Conservation (phyloP, 2,113 vertebrate genomes). For the Brachyhypopomus occidentalis region DNA sequence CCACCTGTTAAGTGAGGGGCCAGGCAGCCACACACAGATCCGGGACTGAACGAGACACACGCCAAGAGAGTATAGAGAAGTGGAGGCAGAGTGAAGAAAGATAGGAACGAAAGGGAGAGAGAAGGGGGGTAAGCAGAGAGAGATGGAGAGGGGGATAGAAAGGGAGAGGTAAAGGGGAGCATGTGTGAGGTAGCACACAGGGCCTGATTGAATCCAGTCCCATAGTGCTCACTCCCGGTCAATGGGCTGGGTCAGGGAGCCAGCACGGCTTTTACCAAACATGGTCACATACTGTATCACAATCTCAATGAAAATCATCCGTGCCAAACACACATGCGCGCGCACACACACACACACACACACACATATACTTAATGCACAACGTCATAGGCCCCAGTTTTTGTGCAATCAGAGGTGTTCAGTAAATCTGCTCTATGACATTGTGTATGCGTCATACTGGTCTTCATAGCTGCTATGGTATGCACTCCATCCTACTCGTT, state of each 20-base stretch:
- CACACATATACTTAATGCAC: slow-evolving; percentile 30
- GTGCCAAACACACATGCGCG: slow-evolving; percentile 51
- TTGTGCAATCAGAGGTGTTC: slow-evolving; percentile 9
- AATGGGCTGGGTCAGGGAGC: slow-evolving; percentile 68
- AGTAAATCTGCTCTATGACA: neutral
- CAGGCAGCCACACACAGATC: neutral
- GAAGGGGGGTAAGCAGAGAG: slow-evolving; percentile 9
- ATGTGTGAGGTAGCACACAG: slow-evolving; percentile 50
- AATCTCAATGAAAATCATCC: slow-evolving; percentile 63
- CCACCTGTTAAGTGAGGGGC: neutral
- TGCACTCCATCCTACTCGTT: neutral
- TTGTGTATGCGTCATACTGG: neutral
- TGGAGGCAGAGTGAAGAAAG: slow-evolving; percentile 17
- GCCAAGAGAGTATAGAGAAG: neutral
- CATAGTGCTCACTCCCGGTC: slow-evolving; percentile 55
- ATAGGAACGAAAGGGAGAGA: neutral
- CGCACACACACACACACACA: slow-evolving; percentile 28
- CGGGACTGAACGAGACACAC: slow-evolving; percentile 5
- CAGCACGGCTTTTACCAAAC: slow-evolving; percentile 78
- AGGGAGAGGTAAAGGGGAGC: slow-evolving; percentile 28
- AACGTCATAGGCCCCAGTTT: slow-evolving; percentile 13
- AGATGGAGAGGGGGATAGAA: slow-evolving; percentile 26
- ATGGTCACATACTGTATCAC: slow-evolving; percentile 71
- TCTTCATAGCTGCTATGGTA: neutral
- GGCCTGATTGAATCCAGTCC: slow-evolving; percentile 68